Evolutionary conservation across 2,888 invertebrate genomes (phyloP).

Genomic region (Tachystola acroxantha): DNA sequence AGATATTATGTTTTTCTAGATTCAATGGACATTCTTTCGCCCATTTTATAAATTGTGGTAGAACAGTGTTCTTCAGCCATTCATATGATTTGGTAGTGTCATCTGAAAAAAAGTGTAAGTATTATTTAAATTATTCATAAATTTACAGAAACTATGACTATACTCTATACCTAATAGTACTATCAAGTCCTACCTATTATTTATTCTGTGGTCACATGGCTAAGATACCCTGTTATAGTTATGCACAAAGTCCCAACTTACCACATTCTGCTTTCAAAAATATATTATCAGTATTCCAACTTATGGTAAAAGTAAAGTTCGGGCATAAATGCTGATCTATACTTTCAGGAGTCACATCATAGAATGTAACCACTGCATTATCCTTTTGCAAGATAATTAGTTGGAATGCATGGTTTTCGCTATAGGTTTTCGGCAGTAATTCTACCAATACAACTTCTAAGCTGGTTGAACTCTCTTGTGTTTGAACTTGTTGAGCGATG

Average conservation of each 20-base stretch:
- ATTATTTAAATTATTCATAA: slow-evolving; percentile 3
- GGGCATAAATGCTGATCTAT: slow-evolving; percentile 58
- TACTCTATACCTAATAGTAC: too few species aligned
- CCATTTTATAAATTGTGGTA: slow-evolving; percentile 82
- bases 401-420: slow-evolving; percentile 46
- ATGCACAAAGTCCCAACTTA: slow-evolving; percentile 25
- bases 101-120: too few species aligned
- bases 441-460: slow-evolving; percentile 45
- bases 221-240: slow-evolving; percentile 2
- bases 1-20: slow-evolving; percentile 27
- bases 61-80: slow-evolving; percentile 78
- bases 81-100: slow-evolving; percentile 35
- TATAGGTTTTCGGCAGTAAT: slow-evolving; percentile 54
- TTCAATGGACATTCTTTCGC: slow-evolving; percentile 62
- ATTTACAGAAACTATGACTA: not conserved
- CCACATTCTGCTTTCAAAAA: slow-evolving; percentile 56
- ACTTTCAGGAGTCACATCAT: slow-evolving; percentile 56
- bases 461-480: slow-evolving; percentile 10
- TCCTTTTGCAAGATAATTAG: slow-evolving; percentile 56
- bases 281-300: slow-evolving; percentile 47
- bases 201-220: not conserved
- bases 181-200: too few species aligned
- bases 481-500: slow-evolving; percentile 20
- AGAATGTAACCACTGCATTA: slow-evolving; percentile 53
- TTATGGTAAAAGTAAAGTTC: slow-evolving; percentile 66